Conservation (phyloP, 2,797 vertebrate species). For the Helostoma temminkii region DNA sequence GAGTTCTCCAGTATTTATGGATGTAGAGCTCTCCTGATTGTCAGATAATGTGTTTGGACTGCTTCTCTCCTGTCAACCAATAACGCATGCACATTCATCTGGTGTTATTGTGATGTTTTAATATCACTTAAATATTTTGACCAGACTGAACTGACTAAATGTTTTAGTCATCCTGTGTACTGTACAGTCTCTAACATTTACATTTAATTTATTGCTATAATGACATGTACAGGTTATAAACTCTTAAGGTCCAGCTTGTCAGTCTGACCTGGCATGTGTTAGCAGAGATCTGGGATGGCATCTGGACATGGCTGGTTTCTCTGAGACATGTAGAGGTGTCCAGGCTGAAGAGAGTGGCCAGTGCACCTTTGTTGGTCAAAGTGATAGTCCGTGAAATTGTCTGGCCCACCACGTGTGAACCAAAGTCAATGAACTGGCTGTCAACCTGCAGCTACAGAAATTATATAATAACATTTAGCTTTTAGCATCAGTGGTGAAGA, state of each 20-base stretch:
- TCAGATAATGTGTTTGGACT: constrained; percentile 35
- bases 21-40: background rate
- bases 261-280: constrained; percentile 70
- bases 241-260: background rate
- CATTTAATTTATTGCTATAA: background rate
- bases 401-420: constrained; percentile 91
- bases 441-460: constrained; percentile 89
- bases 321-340: constrained; percentile 57
- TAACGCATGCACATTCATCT: constrained; percentile 10
- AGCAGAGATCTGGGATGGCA: constrained; percentile 37
- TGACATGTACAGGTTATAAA: background rate
- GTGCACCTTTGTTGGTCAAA: constrained; percentile 90
- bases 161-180: background rate
- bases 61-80: constrained; percentile 46
- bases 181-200: background rate
- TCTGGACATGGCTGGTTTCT: constrained; percentile 46
- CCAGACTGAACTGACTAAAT: background rate
- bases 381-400: constrained; percentile 87
- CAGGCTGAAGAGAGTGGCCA: constrained; percentile 87
- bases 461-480: constrained; percentile 29
- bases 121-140: constrained; percentile 7
- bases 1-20: constrained; percentile 22
- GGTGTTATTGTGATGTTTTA: background rate
- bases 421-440: constrained; percentile 89
- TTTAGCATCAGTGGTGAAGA: constrained; percentile 25